phyloP scores from a whole-genome alignment of 2,113 vertebrate species.

The Gobius niger region DNA sequence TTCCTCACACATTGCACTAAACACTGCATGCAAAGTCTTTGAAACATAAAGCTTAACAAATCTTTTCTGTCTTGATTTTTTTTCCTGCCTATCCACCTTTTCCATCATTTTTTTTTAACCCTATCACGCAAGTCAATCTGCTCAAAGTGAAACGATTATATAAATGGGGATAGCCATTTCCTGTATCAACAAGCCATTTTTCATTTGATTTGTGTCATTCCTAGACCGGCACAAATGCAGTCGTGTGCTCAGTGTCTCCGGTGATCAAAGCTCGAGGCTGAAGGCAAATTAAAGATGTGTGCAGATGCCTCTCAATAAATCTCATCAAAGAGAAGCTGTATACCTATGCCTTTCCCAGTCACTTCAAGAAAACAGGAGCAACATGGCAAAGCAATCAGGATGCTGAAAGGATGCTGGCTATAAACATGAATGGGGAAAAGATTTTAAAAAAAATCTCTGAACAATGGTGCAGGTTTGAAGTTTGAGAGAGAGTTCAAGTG shows the following conservation, averaged over 20 bases:
- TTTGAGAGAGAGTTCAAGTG: too few species aligned
- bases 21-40: too few species aligned
- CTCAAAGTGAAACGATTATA: background rate
- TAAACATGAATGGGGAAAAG: background rate
- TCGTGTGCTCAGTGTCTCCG: slow-evolving; percentile 4
- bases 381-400: slow-evolving; percentile 62
- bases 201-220: slow-evolving; percentile 9
- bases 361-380: slow-evolving; percentile 25
- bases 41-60: background rate
- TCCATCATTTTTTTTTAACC: background rate
- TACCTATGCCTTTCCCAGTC: slow-evolving; percentile 20
- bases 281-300: slow-evolving; percentile 42
- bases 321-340: slow-evolving; percentile 44
- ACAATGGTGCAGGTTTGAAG: background rate
- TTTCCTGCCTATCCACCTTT: background rate
- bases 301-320: slow-evolving; percentile 39
- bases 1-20: too few species aligned
- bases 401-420: background rate
- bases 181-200: background rate
- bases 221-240: slow-evolving; percentile 10
- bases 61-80: background rate
- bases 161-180: background rate
- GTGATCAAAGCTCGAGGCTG: slow-evolving; percentile 35
- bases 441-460: background rate
- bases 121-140: background rate